A percentile compares a stretch with the other conserved stretches of the same genome.
phyloP scores from a whole-genome alignment of 2,888 invertebrate species.

The Melieria picta region DNA sequence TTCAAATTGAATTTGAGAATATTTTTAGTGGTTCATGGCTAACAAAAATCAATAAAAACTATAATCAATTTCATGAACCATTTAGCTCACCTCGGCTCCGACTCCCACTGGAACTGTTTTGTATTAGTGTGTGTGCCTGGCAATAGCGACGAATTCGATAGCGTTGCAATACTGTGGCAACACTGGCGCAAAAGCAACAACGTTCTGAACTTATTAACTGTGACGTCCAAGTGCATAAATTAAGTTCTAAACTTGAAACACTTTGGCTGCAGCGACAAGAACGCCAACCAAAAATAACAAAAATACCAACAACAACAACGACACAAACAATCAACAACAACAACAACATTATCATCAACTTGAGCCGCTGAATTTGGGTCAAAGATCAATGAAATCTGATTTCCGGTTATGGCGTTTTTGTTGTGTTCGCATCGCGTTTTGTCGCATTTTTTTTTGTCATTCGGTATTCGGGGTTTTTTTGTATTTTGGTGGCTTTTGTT shows the following conservation, averaged over 20 bases:
- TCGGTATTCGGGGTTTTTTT: background rate
- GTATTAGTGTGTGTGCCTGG: background rate
- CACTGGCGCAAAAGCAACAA: background rate
- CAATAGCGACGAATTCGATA: background rate
- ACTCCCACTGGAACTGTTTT: background rate
- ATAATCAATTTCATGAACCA: background rate
- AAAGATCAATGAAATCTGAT: slow-evolving; percentile 44
- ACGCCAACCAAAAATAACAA: too few relatives aligned
- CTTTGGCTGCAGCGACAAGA: too few relatives aligned
- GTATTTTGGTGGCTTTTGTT: background rate
- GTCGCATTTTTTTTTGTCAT: too few relatives aligned
- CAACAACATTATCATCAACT: too few relatives aligned
- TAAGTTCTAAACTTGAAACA: slow-evolving; percentile 19
- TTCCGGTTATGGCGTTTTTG: background rate
- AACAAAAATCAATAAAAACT: too few relatives aligned
- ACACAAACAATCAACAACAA: too few relatives aligned
- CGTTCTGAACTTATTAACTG: slow-evolving; percentile 12
- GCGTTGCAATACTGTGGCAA: too few relatives aligned
- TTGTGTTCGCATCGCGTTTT: too few relatives aligned
- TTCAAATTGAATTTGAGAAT: too few relatives aligned
- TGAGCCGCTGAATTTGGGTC: slow-evolving; percentile 35
- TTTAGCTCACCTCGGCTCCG: background rate
- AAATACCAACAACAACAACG: too few relatives aligned
- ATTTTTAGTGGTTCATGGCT: too few relatives aligned
- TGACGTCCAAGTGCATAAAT: slow-evolving; percentile 19